Conservation (phyloP, 2,113 vertebrate genomes). For the Ciconia maguari region DNA sequence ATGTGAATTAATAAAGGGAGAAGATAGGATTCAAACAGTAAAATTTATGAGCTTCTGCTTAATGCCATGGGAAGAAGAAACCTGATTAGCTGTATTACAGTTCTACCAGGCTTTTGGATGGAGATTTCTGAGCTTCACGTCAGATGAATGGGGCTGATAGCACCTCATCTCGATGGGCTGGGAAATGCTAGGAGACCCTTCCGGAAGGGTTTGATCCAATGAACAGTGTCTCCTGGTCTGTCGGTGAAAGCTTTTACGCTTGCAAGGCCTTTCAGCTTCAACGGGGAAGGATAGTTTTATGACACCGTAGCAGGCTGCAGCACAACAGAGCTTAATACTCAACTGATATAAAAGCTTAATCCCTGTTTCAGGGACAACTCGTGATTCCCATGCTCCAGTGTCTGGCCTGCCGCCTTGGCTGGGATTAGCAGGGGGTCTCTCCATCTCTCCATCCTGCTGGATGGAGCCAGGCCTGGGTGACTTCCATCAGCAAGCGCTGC, state of each 20-base stretch:
- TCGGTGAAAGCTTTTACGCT: neutral
- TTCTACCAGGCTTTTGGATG: neutral
- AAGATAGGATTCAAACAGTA: neutral
- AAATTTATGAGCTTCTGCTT: neutral
- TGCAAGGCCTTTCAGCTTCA: neutral
- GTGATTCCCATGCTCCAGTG: neutral
- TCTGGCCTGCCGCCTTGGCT: neutral
- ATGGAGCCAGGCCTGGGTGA: neutral
- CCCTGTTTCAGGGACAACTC: neutral
- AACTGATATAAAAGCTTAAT: neutral
- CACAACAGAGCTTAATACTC: neutral
- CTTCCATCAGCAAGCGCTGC: neutral
- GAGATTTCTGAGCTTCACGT: neutral
- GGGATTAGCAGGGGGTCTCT: neutral
- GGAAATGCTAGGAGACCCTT: neutral
- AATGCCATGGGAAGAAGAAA: neutral
- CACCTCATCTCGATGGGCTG: neutral
- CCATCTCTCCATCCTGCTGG: neutral
- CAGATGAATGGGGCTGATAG: neutral
- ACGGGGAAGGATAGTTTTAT: fast-evolving
- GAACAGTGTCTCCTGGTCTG: neutral
- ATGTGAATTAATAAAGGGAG: neutral
- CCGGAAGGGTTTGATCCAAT: neutral
- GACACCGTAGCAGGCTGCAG: neutral
- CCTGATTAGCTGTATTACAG: neutral